phyloP scores from a whole-genome alignment of 2,113 vertebrate genomes.

The Physeter macrocephalus region DNA sequence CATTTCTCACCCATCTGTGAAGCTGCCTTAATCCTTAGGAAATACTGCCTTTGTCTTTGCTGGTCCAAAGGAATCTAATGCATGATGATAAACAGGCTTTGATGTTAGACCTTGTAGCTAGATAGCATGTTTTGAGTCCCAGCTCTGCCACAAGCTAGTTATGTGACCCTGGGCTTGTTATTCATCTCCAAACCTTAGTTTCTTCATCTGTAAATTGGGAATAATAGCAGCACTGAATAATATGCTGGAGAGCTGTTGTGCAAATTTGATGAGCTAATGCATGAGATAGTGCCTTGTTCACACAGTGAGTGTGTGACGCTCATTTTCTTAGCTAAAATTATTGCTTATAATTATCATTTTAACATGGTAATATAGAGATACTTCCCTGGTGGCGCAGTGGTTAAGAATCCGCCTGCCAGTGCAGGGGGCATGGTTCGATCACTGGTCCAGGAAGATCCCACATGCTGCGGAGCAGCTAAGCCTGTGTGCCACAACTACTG shows the following conservation, averaged over 20 bases:
- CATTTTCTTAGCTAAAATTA: neutral
- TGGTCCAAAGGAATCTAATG: neutral
- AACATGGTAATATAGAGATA: neutral
- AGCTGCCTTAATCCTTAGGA: neutral
- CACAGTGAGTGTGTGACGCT: neutral
- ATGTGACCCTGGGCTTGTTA: neutral
- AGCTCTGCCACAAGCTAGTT: neutral
- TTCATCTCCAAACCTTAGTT: neutral
- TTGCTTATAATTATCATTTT: neutral
- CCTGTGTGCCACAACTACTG: too few species aligned
- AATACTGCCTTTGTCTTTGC: neutral
- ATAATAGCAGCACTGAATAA: neutral
- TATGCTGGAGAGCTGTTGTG: too few species aligned
- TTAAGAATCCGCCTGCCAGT: neutral
- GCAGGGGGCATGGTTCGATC: too few species aligned
- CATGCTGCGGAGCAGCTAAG: too few species aligned
- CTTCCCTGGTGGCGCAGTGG: neutral
- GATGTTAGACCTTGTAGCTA: neutral
- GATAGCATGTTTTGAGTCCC: neutral
- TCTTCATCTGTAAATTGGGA: neutral
- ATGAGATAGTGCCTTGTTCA: neutral
- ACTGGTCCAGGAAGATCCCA: too few species aligned
- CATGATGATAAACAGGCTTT: neutral
- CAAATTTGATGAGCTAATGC: neutral
- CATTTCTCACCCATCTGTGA: neutral